phyloP scores from a whole-genome alignment of 2,113 vertebrate species.

The Nyctereutes procyonoides region DNA sequence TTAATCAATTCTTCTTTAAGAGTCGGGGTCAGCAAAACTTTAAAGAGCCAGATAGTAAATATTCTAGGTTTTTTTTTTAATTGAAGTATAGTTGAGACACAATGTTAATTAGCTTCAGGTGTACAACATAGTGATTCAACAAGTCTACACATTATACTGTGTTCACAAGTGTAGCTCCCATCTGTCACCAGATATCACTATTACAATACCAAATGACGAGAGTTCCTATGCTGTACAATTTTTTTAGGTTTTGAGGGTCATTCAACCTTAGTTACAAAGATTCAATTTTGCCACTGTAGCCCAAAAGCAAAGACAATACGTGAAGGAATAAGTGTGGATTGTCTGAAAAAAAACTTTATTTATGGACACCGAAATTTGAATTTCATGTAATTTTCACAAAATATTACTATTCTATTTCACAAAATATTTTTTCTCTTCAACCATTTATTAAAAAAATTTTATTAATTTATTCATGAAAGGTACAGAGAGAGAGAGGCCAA shows the following conservation, averaged over 20 bases:
- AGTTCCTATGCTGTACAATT: not conserved
- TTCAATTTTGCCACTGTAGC: not conserved
- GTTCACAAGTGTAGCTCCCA: not conserved
- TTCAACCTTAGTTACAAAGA: not conserved
- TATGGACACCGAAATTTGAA: not conserved
- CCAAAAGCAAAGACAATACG: not conserved
- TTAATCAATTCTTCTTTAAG: not conserved
- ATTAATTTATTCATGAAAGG: no score
- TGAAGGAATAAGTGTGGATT: not conserved
- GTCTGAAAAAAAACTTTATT: not conserved
- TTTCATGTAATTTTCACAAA: not conserved
- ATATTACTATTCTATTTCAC: not conserved
- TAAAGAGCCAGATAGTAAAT: not conserved
- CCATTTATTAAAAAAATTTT: not conserved
- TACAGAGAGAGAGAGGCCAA: no score
- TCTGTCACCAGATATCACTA: not conserved
- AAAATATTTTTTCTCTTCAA: not conserved
- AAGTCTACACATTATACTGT: not conserved
- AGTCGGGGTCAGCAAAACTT: not conserved
- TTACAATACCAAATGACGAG: not conserved
- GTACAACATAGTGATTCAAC: not conserved
- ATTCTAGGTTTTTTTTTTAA: not conserved
- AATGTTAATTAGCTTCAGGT: not conserved
- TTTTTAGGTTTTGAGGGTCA: not conserved
- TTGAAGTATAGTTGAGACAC: not conserved